A percentile compares a stretch with the other conserved stretches of the same genome.
Conservation (phyloP, 1,140 invertebrate genomes). For the Caenorhabditis briggsae region DNA sequence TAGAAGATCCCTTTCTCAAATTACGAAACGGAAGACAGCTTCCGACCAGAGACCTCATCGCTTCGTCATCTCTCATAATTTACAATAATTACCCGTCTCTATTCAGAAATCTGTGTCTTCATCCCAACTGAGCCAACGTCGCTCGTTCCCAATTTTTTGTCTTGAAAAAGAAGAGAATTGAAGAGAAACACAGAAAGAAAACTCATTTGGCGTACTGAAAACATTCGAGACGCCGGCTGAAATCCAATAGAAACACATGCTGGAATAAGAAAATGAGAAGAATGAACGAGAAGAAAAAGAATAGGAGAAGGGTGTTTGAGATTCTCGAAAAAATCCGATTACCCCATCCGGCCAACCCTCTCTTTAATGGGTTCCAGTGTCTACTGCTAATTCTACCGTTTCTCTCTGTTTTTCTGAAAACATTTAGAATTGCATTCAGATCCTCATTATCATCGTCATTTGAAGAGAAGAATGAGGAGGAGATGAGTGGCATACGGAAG, state of each 20-base stretch:
- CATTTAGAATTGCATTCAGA: conserved; percentile 48
- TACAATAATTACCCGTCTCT: neutral
- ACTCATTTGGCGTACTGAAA: conserved; percentile 21
- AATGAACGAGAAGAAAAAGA: neutral
- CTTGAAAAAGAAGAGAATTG: neutral
- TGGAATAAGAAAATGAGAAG: conserved; percentile 32
- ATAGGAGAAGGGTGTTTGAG: conserved; percentile 14
- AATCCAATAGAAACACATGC: conserved; percentile 21
- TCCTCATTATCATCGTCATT: conserved; percentile 38
- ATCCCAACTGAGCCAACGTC: conserved; percentile 7
- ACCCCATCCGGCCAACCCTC: neutral
- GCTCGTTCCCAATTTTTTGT: neutral
- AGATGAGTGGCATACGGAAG: neutral
- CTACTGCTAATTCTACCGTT: conserved; percentile 20
- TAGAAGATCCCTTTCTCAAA: no score
- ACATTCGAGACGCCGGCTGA: neutral
- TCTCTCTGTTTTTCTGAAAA: neutral
- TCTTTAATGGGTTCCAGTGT: neutral
- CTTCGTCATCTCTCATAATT: conserved; percentile 1
- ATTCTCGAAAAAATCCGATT: conserved; percentile 24
- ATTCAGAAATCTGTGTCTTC: neutral
- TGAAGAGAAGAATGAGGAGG: neutral
- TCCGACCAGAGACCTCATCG: neutral
- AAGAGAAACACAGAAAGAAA: neutral
- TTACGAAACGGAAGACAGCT: no score